A percentile compares a stretch with the other conserved stretches of the same genome.
These are phyloP conservation scores for Bungarus multicinctus DNA, from an alignment of 2,113 vertebrate genomes.

Conservation along the genomic window DNA sequence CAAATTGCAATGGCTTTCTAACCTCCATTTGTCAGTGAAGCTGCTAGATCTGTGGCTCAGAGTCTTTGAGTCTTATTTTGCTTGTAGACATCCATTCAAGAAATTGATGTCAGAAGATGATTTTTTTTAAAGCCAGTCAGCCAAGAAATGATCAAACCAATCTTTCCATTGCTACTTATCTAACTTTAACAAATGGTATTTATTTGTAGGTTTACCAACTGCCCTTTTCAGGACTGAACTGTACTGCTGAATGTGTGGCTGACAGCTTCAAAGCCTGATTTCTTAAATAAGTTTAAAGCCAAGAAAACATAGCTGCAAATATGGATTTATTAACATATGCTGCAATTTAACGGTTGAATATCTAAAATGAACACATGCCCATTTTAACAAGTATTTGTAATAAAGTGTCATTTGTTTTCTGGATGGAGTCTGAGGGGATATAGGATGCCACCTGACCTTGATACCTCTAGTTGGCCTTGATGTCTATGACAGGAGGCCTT, in stretches of 20 bases:
- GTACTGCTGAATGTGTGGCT: slow-evolving; percentile 2
- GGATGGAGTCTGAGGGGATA: background rate
- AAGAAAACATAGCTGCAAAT: background rate
- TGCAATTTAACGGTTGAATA: background rate
- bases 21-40: slow-evolving; percentile 22
- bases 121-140: slow-evolving; percentile 42
- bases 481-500: background rate
- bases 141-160: slow-evolving; percentile 48
- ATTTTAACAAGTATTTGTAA: background rate
- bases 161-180: slow-evolving; percentile 50
- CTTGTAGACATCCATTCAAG: slow-evolving; percentile 40
- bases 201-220: slow-evolving; percentile 24
- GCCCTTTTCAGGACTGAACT: slow-evolving; percentile 21
- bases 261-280: background rate
- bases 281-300: background rate
- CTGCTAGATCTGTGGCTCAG: slow-evolving; percentile 28
- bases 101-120: slow-evolving; percentile 60
- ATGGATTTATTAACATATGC: background rate
- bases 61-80: slow-evolving; percentile 49
- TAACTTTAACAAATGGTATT: slow-evolving; percentile 51
- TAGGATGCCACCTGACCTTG: background rate
- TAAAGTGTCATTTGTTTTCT: background rate
- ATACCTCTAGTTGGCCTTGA: background rate
- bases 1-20: background rate
- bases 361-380: background rate